Percentiles rank a stretch among this genome's conserved stretches.
These are phyloP conservation scores for Pteronotus mesoamericanus DNA, from an alignment of 2,797 vertebrate species.

Conservation along the genomic window DNA sequence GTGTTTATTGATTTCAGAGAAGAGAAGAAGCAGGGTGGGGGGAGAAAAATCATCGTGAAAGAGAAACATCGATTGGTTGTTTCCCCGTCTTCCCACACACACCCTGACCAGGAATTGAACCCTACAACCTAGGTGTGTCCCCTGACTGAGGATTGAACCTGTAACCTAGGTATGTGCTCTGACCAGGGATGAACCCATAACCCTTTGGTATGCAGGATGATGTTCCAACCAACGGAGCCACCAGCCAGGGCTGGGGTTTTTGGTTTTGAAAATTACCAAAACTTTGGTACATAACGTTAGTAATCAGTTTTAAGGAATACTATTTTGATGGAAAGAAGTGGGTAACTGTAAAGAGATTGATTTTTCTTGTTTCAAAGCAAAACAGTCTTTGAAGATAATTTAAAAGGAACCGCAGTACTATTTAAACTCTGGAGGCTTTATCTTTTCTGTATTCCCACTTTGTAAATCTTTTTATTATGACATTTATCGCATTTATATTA, in stretches of 20 bases:
- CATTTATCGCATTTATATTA: background rate
- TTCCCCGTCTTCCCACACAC: background rate
- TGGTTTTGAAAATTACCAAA: background rate
- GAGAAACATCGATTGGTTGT: background rate
- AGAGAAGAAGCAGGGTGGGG: background rate
- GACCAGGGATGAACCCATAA: background rate
- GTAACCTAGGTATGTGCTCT: background rate
- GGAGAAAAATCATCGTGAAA: background rate
- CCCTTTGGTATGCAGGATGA: background rate
- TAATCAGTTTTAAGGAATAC: background rate
- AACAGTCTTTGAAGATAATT: background rate
- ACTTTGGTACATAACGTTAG: background rate
- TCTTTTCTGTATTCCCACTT: background rate
- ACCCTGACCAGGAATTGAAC: background rate
- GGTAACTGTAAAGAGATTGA: background rate
- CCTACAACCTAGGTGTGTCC: background rate
- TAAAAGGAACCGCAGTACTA: background rate
- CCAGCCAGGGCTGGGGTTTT: background rate
- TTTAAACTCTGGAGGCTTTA: background rate
- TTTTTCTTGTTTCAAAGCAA: background rate
- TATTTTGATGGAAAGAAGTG: constrained; percentile 23
- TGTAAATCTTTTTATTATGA: background rate
- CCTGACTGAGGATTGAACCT: background rate
- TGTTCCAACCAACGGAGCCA: background rate
- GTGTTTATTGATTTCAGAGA: background rate